phyloP scores from a whole-genome alignment of 2,888 invertebrate genomes.

The Herminia tarsipennalis region DNA sequence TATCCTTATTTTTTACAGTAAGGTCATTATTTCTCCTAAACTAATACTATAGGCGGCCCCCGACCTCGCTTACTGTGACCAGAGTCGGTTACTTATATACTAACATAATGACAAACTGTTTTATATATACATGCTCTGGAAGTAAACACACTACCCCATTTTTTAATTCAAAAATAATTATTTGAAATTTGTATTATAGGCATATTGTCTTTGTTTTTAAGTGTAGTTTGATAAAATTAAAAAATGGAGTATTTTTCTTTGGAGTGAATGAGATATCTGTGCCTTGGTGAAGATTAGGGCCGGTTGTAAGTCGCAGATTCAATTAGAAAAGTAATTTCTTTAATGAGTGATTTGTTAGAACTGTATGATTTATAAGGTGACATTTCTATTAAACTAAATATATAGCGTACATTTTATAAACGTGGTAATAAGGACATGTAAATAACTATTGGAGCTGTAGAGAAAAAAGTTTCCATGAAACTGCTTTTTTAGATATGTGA shows the following conservation, averaged over 20 bases:
- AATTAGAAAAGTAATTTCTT: constrained; percentile 1
- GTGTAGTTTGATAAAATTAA: constrained; percentile 34
- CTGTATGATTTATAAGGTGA: constrained; percentile 8
- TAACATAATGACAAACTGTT: constrained; percentile 46
- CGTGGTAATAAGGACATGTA: too few relatives aligned
- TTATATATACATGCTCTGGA: constrained; percentile 36
- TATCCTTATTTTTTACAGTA: constrained; percentile 33
- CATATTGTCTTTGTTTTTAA: constrained; percentile 28
- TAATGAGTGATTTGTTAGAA: constrained; percentile 20
- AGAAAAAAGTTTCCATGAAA: too few relatives aligned
- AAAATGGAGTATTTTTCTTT: constrained; percentile 45
- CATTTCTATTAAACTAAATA: too few relatives aligned
- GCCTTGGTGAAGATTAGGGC: constrained; percentile 19
- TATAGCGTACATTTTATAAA: too few relatives aligned
- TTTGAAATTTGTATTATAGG: constrained; percentile 3
- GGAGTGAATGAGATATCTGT: constrained; percentile 36
- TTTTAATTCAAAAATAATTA: constrained; percentile 30
- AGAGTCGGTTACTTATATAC: constrained; percentile 68
- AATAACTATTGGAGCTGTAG: too few relatives aligned
- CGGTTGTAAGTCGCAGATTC: constrained; percentile 17
- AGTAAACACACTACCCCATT: constrained; percentile 35
- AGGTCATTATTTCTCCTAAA: constrained; percentile 50
- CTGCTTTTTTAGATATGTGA: too few relatives aligned
- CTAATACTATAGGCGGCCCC: constrained; percentile 82
- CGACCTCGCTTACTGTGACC: constrained; percentile 73